Conservation (phyloP, 2,113 vertebrate species). For the Acrocephalus kingi region DNA sequence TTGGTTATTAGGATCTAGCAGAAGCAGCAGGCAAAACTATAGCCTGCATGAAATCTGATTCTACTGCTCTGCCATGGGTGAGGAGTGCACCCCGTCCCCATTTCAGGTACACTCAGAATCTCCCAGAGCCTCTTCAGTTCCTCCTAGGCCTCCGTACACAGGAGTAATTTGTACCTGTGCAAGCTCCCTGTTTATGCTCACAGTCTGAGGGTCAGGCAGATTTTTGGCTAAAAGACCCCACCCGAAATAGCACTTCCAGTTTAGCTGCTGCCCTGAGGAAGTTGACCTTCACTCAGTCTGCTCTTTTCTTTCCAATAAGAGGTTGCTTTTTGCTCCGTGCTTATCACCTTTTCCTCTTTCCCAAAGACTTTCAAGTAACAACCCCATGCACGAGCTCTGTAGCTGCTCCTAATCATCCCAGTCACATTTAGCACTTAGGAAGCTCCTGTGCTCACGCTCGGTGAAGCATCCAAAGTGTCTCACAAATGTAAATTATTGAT, state of each 20-base stretch:
- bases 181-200: not conserved
- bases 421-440: not conserved
- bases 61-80: not conserved
- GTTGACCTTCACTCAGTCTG: not conserved
- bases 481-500: not conserved
- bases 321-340: rapidly evolving
- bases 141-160: not conserved
- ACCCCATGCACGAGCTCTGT: not conserved
- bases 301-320: not conserved
- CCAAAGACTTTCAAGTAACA: not conserved
- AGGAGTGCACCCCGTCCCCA: not conserved
- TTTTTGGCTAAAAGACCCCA: not conserved
- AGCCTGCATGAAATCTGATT: not conserved
- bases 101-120: not conserved
- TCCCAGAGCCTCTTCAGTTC: not conserved
- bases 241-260: not conserved
- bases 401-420: not conserved
- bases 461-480: not conserved
- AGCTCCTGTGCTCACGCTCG: rapidly evolving
- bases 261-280: not conserved
- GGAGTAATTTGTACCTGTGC: not conserved
- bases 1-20: not conserved
- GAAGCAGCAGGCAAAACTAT: not conserved
- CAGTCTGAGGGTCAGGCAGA: not conserved
- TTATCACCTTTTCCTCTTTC: not conserved